These are phyloP conservation scores for Aphelenchoides bicaudatus DNA, from an alignment of 2,888 invertebrate genomes.

Conservation along the genomic window DNA sequence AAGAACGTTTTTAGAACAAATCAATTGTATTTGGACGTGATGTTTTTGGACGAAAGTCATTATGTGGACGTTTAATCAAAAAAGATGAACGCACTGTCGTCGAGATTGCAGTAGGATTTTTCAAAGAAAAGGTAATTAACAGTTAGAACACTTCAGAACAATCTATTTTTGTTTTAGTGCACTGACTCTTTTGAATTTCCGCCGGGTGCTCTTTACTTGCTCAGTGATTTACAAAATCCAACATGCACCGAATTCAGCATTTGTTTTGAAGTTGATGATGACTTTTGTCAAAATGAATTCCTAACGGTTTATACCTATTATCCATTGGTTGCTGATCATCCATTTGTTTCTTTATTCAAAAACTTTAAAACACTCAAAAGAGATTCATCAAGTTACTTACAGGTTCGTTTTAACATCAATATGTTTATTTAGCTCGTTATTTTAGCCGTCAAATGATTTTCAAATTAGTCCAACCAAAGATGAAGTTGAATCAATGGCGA, in stretches of 20 bases:
- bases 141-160: background rate
- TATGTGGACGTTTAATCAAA: constrained; percentile 22
- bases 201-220: background rate
- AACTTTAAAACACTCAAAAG: background rate
- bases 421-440: constrained; percentile 4
- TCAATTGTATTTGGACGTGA: constrained; percentile 36
- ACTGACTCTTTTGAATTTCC: constrained; percentile 6
- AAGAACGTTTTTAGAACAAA: constrained; percentile 3
- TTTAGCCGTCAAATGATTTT: constrained; percentile 5
- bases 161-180: constrained; percentile 1
- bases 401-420: background rate
- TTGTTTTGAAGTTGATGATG: background rate
- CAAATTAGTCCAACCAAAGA: background rate
- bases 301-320: constrained; percentile 4
- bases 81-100: background rate
- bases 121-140: constrained; percentile 12
- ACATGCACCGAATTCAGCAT: background rate
- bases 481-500: constrained; percentile 8
- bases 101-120: constrained; percentile 6
- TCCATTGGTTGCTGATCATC: background rate
- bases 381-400: constrained; percentile 3
- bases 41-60: constrained; percentile 40
- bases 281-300: too few relatives aligned
- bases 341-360: background rate
- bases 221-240: background rate